Base-by-base conservation (phyloP, 1,140 invertebrate species). In the Rhopalosiphum padi region DNA sequence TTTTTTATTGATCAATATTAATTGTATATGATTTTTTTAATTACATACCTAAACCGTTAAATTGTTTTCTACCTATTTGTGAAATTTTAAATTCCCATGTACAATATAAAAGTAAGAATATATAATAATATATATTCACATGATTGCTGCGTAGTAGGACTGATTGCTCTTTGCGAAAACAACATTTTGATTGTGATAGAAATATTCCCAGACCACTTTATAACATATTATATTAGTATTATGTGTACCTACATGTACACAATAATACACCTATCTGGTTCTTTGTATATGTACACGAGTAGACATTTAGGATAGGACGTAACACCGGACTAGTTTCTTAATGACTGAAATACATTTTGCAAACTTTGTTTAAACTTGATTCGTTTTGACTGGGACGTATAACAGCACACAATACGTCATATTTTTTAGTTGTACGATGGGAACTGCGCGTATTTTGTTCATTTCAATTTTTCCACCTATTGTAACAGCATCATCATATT, bases 31-130 rank as follows among this genome's bases (percentile, higher is more conserved):
- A 11, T 43, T 85, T 85, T 41, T 85, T 85, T 41, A 35, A 83
- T 37, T 41, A 51, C 2, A 51, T 51, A 85, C 8, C 37, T 25
- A 23, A 11, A 41, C 22, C 83, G 4, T 8, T 51, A 88, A 88
- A 51, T 7, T 8, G 0, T 53, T 41, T 51, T 51, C 48, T 21
- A 48, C 87, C 11, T 35, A 88, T n/a, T 51, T 53, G 46, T 35
- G 87, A 88, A 88, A 88, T 51, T 48, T 23, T 21, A 18, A 88
- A 25, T 88, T 88, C 87, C 87, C 87, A 88, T 48, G 22, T 18
- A 46, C 22, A 86, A 30, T 41, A 30, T n/a, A 86, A 43, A 46
- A 83, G 41, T 2, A 37, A 83, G 7, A 83, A 48, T 48, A 37
- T 83, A 83, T 22, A 23, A 22, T 82, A 35, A 85, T 85, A 85